Evolutionary conservation across 53 echinoderm and acorn worm species (phyloP), one percentile per base, ranked within the genome.

Genomic region (Henricia sp.): DNA sequence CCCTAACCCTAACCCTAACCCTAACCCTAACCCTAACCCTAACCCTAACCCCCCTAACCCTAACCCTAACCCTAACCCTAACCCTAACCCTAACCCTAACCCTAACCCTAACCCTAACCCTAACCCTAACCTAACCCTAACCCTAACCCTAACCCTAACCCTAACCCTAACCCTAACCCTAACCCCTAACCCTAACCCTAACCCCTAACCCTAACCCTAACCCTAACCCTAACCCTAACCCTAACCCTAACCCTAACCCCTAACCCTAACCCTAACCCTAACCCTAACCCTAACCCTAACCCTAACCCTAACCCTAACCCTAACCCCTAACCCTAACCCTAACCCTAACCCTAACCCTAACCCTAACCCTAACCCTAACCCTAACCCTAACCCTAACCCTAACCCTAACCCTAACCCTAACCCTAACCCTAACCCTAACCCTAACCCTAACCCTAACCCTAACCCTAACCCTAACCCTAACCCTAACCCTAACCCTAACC

Each of bases 201-300:
- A n/a, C n/a, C n/a, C n/a, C n/a, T n/a, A n/a, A n/a, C n/a, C n/a
- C n/a, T n/a, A n/a, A n/a, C n/a, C n/a, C 73, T 72, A 72, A 72
- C 73, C 73, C 73, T 72, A 72, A 72, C 73, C 73, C 73, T 72
- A 72, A 48, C 73, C 73, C 73, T 72, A 72, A 46, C 73, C 73
- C 73, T 72, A 72, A 72, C 73, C 73, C 73, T 72, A n/a, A n/a
- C n/a, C n/a, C n/a, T n/a, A n/a, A n/a, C n/a, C n/a, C n/a, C n/a
- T n/a, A n/a, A n/a, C n/a, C 73, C 73, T 72, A 72, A 72, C 73
- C 73, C 52, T 50, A 72, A 48, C 73, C 73, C 52, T 50, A 48
- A 48, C 73, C 73, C 52, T 50, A 72, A 48, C 73, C 73, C 52
- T 50, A 72, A 48, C 73, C 73, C 52, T 50, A 72, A 46, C 73